Base-by-base conservation (phyloP, 2,888 invertebrate species). In the Eumacrocentrus americanus region DNA sequence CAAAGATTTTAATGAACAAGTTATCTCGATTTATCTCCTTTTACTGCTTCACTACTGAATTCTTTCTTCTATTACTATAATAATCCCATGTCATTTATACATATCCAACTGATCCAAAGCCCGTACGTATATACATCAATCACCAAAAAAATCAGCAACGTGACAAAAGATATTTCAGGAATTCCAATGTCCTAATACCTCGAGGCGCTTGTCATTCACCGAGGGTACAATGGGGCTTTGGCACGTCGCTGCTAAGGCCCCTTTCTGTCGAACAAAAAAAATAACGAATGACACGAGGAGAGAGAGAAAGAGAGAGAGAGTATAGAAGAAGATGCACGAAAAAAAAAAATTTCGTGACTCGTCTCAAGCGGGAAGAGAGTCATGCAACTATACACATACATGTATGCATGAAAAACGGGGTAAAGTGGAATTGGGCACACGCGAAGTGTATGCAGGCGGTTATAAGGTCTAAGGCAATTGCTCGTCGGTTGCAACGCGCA, bases 381-480 rank as follows among this genome's bases (percentile, higher is more conserved):
- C 59, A 58, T 60, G 44, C 59, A 60, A 51, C 54, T 29, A n/a
- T n/a, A n/a, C n/a, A n/a, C n/a, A n/a, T n/a, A n/a, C n/a, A n/a
- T n/a, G n/a, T n/a, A n/a, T n/a, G n/a, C n/a, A n/a, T n/a, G n/a
- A 64, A 69, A 70, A 56, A 66, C 68, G 69, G 68, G 64, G 64
- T 62, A 66, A 70, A 65, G 69, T 69, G 68, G 73, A 77, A 78
- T 77, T 72, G 75, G 74, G 75, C 72, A 73, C 77, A 74, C 71
- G 73, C 69, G 66, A 68, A 68, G 70, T 67, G 72, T 64, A 23
- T 67, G 71, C 71, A 67, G 65, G 63, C 72, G 72, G 72, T 73
- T 73, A n/a, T n/a, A 65, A 71, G 72, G 72, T 77, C 75, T 74
- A 74, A 74, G 71, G 76, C 74, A 72, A 77, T 76, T 75, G 76